These are phyloP conservation scores for Erethizon dorsatum DNA, from an alignment of 2,797 vertebrate genomes.

Conservation along the genomic window DNA sequence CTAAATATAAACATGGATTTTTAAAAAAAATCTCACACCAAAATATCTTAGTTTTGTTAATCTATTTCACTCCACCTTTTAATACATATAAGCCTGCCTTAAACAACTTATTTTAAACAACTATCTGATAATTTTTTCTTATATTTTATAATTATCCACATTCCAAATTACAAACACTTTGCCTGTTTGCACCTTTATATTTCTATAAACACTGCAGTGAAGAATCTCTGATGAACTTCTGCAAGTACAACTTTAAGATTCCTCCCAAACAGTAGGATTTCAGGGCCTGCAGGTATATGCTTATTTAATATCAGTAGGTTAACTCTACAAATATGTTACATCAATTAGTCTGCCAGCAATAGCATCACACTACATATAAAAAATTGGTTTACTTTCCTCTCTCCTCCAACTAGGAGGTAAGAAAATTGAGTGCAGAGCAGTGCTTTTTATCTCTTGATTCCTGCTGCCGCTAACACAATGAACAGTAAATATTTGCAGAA, in stretches of 20 bases:
- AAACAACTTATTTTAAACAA: constrained; percentile 39
- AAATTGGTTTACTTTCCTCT: constrained; percentile 31
- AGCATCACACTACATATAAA: background rate
- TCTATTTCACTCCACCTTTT: constrained; percentile 1
- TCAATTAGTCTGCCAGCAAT: constrained; percentile 29
- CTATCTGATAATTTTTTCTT: constrained; percentile 16
- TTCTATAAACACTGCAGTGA: background rate
- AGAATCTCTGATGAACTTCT: background rate
- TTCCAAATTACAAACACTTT: background rate
- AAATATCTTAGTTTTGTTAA: background rate
- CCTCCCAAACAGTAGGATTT: background rate
- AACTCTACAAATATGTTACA: background rate
- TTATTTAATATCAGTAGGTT: constrained; percentile 42
- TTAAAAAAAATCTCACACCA: background rate
- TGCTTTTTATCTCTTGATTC: constrained; percentile 34
- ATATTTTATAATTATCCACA: background rate
- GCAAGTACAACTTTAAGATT: background rate
- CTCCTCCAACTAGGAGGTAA: background rate
- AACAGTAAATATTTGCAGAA: constrained; percentile 71
- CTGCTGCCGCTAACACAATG: background rate
- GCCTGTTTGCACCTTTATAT: background rate
- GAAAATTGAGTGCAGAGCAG: background rate
- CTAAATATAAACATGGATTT: constrained; percentile 20
- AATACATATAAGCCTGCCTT: background rate
- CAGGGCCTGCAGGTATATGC: background rate